These are phyloP conservation scores for Oncorhynchus mykiss DNA, from an alignment of 2,113 vertebrate species.

Conservation along the genomic window DNA sequence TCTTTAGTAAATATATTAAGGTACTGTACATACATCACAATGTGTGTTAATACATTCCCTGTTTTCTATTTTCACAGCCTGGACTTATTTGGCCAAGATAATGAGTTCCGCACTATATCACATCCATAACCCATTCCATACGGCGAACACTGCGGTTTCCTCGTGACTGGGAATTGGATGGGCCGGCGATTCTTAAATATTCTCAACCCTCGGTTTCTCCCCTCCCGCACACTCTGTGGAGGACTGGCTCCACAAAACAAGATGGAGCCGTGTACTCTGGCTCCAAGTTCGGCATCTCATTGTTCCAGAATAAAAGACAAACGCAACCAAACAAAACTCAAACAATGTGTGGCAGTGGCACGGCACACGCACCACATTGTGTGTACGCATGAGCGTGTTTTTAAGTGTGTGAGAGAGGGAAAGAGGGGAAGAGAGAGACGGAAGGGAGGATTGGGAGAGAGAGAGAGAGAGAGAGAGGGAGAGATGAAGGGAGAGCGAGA, in stretches of 20 bases:
- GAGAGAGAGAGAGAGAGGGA: slow-evolving; percentile 19
- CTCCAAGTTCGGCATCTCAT: slow-evolving; percentile 54
- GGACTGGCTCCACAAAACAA: slow-evolving; percentile 39
- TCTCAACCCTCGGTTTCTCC: slow-evolving; percentile 28
- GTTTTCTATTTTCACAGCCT: slow-evolving; percentile 51
- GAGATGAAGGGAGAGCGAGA: slow-evolving; percentile 20
- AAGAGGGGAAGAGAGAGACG: background rate
- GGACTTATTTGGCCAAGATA: slow-evolving; percentile 47
- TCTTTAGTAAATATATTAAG: slow-evolving; percentile 19
- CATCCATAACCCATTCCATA: slow-evolving; percentile 48
- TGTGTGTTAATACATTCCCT: slow-evolving; percentile 38
- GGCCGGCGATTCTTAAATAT: slow-evolving; percentile 56
- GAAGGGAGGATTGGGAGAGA: background rate
- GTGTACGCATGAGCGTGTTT: slow-evolving; percentile 18
- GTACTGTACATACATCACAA: slow-evolving; percentile 29
- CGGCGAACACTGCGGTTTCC: slow-evolving; percentile 44
- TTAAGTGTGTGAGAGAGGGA: slow-evolving; percentile 24
- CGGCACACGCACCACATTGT: slow-evolving; percentile 39
- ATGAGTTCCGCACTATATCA: slow-evolving; percentile 38
- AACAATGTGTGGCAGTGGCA: slow-evolving; percentile 57
- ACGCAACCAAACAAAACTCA: slow-evolving; percentile 23
- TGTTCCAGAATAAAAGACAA: slow-evolving; percentile 63
- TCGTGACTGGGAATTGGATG: slow-evolving; percentile 37
- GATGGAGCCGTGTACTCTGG: slow-evolving; percentile 44
- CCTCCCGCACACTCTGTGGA: slow-evolving; percentile 44